These are phyloP conservation scores for Solenopsis invicta DNA, from an alignment of 1,140 invertebrate species.

Conservation along the genomic window DNA sequence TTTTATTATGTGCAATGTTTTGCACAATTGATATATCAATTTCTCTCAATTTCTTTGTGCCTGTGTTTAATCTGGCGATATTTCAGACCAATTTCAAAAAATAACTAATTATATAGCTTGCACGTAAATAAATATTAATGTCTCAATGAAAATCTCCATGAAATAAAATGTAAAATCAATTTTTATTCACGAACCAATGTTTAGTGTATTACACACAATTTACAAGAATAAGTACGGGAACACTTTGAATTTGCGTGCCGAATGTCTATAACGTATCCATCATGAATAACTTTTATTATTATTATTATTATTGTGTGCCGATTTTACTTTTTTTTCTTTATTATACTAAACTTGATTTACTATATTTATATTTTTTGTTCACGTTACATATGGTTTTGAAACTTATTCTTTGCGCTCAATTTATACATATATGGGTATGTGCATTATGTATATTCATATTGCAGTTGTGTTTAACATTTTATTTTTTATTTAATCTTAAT, in stretches of 20 bases:
- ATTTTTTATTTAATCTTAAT: neutral
- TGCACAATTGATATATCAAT: no score
- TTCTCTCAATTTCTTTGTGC: slow-evolving; percentile 53
- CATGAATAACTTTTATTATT: neutral
- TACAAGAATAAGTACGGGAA: slow-evolving; percentile 25
- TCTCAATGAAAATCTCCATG: neutral
- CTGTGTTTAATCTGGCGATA: slow-evolving; percentile 64
- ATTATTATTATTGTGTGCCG: neutral
- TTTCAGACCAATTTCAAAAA: neutral
- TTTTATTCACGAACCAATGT: slow-evolving; percentile 1
- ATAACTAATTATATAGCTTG: neutral
- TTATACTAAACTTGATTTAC: neutral
- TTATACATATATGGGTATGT: neutral
- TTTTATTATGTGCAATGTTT: slow-evolving; percentile 3
- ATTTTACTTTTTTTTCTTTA: neutral
- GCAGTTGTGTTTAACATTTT: neutral
- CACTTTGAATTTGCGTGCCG: slow-evolving; percentile 7
- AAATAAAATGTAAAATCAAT: slow-evolving; percentile 32
- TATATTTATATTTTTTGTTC: neutral
- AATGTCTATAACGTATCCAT: slow-evolving; percentile 22
- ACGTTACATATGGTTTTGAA: neutral
- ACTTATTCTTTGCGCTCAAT: neutral
- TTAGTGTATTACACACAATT: neutral
- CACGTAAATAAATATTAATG: neutral
- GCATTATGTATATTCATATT: no score